Evolutionary conservation across 2,113 vertebrate genomes (phyloP), one percentile per base, ranked within the genome.

Genomic region (Lampris megalopsis): DNA sequence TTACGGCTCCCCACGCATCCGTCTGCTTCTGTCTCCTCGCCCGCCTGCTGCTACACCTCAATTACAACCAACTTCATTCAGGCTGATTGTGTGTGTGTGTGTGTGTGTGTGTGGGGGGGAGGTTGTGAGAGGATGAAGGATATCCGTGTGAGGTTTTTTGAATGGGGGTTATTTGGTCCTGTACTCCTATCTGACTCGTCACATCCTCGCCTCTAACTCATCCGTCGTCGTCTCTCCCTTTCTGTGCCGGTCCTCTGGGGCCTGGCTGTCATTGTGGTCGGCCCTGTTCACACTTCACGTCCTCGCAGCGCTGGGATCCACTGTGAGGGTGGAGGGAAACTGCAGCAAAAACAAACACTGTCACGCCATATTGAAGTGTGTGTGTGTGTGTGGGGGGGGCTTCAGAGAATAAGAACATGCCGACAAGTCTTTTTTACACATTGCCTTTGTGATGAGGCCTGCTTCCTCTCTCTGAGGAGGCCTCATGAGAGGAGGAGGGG

Each of bases 401-500:
- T 78, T 60, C 41, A 45, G 42, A 61, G 52, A 71, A 68, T 40
- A 9, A 7, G 65, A 79, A 41, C 62, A 3, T 37, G 52, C 24
- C 54, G 73, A 83, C 72, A 59, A 63, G 53, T 2, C 42, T 53
- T 9, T 40, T 71, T 68, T 43, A 62, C 78, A 61, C 64, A 50
- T 80, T 61, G 83, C 66, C 67, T 84, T 75, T 70, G 75, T 75
- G 47, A 80, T 63, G 75, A 81, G 76, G 63, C 50, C 74, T 63
- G 57, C 63, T 79, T 84, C 38, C 9, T 74, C 76, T 90, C 79
- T 80, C 65, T 40, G 43, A 61, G 77, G 81, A 58, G 80, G 49
- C 66, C 68, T 63, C 49, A n/a, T 45, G 57, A 60, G 10, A 50
- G 60, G 63, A 41, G 6, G 69, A 60, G 40, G 24, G 56, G 5